phyloP scores from a whole-genome alignment of 1,140 invertebrate species.

The Trichoplusia ni region DNA sequence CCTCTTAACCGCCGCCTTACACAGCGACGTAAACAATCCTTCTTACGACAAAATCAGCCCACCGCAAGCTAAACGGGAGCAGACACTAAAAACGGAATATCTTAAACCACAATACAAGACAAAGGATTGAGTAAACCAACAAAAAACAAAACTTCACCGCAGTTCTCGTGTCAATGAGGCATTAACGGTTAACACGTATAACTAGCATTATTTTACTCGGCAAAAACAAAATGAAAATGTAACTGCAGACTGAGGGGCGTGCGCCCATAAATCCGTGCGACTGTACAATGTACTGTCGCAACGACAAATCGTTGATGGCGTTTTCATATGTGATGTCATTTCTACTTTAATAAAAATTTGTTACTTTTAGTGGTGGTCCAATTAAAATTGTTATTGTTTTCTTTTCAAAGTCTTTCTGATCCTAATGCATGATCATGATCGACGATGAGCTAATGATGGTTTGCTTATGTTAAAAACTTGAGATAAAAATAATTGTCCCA shows the following conservation, averaged over 20 bases:
- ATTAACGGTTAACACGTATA: constrained; percentile 44
- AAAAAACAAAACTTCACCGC: constrained; percentile 1
- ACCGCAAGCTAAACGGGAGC: no score
- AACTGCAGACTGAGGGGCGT: constrained; percentile 37
- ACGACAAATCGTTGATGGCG: constrained; percentile 24
- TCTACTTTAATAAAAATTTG: constrained; percentile 1
- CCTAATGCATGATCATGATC: no score
- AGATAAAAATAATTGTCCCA: no score
- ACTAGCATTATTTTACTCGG: constrained; percentile 42
- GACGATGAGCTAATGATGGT: no score
- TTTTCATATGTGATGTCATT: constrained; percentile 13
- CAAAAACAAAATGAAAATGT: constrained; percentile 50
- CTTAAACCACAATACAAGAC: constrained; percentile 9
- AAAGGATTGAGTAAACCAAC: constrained; percentile 12
- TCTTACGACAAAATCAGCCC: neutral
- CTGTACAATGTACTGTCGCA: constrained; percentile 30
- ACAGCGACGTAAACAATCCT: no score
- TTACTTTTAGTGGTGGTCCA: no score
- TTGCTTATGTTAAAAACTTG: no score
- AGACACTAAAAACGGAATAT: no score
- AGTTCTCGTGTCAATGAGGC: constrained; percentile 43
- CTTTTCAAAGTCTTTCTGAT: no score
- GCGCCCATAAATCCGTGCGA: constrained; percentile 38
- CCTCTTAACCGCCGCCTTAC: no score
- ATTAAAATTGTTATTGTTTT: no score